These are phyloP conservation scores for Drymonia ruficornis DNA, from an alignment of 2,888 invertebrate species.

Conservation along the genomic window DNA sequence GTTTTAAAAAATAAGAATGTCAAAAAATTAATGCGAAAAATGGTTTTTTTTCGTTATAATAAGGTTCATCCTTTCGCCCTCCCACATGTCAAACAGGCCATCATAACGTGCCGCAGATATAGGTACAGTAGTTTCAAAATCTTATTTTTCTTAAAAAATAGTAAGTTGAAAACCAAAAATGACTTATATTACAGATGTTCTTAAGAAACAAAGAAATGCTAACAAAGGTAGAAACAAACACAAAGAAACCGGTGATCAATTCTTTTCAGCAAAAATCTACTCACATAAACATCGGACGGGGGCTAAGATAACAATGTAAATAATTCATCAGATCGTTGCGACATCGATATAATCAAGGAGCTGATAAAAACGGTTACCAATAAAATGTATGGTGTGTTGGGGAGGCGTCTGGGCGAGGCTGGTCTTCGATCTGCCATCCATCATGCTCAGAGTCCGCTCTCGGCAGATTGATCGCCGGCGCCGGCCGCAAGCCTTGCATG, in stretches of 20 bases:
- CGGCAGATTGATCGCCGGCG: conserved; percentile 75
- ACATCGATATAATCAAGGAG: conserved; percentile 56
- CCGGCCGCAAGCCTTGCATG: conserved; percentile 47
- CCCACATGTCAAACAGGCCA: too few species aligned
- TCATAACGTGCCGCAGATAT: too few species aligned
- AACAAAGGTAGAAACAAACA: conserved; percentile 11
- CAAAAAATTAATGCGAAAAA: too few species aligned
- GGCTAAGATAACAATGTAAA: conserved; percentile 58
- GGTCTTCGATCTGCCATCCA: conserved; percentile 64
- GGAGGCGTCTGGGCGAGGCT: conserved; percentile 48
- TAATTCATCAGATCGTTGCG: conserved; percentile 66
- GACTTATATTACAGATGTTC: too few species aligned
- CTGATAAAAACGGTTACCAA: conserved; percentile 53
- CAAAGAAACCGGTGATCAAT: conserved; percentile 30
- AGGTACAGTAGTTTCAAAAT: too few species aligned
- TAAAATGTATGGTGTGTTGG: conserved; percentile 66
- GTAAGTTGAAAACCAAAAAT: too few species aligned
- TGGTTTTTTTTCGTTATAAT: too few species aligned
- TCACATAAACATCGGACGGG: conserved; percentile 56
- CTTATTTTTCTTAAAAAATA: too few species aligned
- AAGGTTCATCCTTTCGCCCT: too few species aligned
- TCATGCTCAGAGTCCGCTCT: conserved; percentile 71
- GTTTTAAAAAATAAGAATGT: too few species aligned
- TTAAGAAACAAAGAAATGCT: neutral
- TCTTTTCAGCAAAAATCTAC: conserved; percentile 38